Conservation (phyloP, 2,888 invertebrate species). For the Dorcus hopei region DNA sequence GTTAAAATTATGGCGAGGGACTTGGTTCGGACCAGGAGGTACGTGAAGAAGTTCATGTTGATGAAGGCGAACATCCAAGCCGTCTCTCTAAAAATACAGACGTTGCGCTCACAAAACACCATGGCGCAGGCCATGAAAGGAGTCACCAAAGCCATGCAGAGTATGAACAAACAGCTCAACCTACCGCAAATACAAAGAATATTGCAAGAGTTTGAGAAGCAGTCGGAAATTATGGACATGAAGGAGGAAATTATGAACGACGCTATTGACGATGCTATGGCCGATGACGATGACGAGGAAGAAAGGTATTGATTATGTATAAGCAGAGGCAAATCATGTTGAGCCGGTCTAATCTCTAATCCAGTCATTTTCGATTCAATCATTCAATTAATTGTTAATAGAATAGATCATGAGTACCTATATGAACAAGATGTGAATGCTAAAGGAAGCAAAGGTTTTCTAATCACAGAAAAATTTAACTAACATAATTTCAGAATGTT, state of each 20-base stretch:
- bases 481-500: no score
- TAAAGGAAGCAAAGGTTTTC: no score
- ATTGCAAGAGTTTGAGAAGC: constrained; percentile 96
- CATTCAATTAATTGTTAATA: no score
- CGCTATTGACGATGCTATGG: constrained; percentile 99
- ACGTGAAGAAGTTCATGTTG: constrained; percentile 97
- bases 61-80: constrained; percentile 98
- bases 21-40: constrained; percentile 90
- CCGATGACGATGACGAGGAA: constrained; percentile 96
- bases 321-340: no score
- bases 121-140: constrained; percentile 99
- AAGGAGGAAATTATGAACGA: constrained; percentile 99
- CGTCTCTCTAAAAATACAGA: constrained; percentile 28
- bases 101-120: constrained; percentile 86
- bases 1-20: constrained; percentile 99
- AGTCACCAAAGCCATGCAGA: constrained; percentile 96
- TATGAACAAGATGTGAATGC: no score
- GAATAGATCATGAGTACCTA: no score
- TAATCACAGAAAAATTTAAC: no score
- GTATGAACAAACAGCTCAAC: constrained; percentile 96
- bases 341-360: no score
- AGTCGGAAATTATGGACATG: constrained; percentile 99
- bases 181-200: constrained; percentile 99
- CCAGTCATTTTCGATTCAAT: no score
- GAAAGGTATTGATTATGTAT: constrained; percentile 66